Base-by-base conservation (phyloP, 2,797 vertebrate species). In the Aphelocoma californica region DNA sequence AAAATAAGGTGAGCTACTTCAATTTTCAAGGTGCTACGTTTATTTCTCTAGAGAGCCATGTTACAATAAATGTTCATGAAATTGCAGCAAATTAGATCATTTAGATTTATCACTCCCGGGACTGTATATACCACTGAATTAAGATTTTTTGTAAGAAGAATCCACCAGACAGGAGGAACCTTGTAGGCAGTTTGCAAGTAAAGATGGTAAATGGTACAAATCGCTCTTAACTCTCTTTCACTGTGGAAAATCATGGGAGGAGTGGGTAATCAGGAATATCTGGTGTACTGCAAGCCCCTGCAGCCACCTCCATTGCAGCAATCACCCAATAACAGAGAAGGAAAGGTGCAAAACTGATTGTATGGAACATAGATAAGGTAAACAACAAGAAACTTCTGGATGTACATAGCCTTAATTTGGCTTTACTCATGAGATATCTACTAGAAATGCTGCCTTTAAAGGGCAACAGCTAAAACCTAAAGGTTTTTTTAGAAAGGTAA, bases 21-120 rank as follows among this genome's bases (percentile, higher is more conserved):
- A 72, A 50, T 91, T 93, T 90, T 92, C 62, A 90, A 58, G 80
- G 50, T 42, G 36, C 26, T 71, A 78, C 23, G 53, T 69, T 67
- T 56, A 51, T 32, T 91, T 88, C 48, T 86, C 54, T 74, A 57
- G 86, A 88, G n/a, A 69, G 48, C 24, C 12, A 34, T 9, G 12
- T 58, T 56, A 65, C 28, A 88, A 12, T 36, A 64, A 70, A 40
- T 0, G 7, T 36, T 78, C 34, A 29, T 18, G 16, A 83, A 38
- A 71, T 7, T 47, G n/a, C n/a, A 90, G 38, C 57, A 75, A 88
- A 92, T 31, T 50, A 81, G 82, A 53, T 83, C 2, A 85, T 24
- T 87, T 53, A 50, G 34, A 70, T 73, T 67, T 67, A 53, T 42
- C 28, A 67, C 19, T 58, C 48, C 23, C 0, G 6, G 40, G 34